A percentile compares a stretch with the other conserved stretches of the same genome.
Evolutionary conservation across 2,888 invertebrate genomes (phyloP).

Genomic region (Mamestra brassicae): DNA sequence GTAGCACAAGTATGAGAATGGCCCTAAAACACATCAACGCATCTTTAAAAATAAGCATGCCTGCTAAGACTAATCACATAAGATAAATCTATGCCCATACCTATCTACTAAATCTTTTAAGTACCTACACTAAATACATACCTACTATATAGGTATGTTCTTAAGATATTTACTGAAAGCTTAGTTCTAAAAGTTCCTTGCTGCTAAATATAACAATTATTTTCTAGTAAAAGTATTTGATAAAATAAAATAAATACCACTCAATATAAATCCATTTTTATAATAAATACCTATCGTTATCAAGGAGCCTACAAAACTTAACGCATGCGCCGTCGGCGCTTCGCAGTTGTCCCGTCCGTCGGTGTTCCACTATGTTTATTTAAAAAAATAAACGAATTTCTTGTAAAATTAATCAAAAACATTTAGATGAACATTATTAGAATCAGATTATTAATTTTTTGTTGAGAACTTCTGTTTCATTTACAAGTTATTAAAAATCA

Average conservation of each 20-base stretch:
- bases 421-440: neutral
- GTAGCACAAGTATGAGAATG: too few species aligned
- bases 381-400: neutral
- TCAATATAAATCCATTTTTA: neutral
- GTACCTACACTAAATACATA: neutral
- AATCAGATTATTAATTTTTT: neutral
- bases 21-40: too few species aligned
- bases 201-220: neutral
- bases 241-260: too few species aligned
- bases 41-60: too few species aligned
- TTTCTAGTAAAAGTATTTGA: too few species aligned
- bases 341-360: constrained; percentile 41
- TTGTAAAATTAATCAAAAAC: neutral
- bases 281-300: neutral
- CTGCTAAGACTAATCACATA: too few species aligned
- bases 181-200: neutral
- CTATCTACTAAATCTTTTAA: neutral
- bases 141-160: neutral
- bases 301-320: constrained; percentile 29
- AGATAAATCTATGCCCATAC: too few species aligned
- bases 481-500: neutral
- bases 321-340: constrained; percentile 80
- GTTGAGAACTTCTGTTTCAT: neutral
- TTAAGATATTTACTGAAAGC: neutral
- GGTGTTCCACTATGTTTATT: constrained; percentile 32